Base-by-base conservation (phyloP, 2,113 vertebrate species). In the Nibea albiflora region DNA sequence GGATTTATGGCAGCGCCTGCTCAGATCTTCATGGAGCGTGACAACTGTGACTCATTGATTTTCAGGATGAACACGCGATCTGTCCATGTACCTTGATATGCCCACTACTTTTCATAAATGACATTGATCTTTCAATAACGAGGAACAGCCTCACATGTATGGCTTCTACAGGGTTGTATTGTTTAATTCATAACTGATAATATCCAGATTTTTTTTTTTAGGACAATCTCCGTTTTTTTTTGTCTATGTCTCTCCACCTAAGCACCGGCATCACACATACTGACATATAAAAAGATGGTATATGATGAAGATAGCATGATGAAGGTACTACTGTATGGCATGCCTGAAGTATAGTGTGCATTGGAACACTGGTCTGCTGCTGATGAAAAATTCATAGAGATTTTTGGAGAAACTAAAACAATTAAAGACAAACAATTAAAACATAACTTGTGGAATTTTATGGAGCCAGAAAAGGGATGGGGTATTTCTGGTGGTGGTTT, bases 1-100 rank as follows among this genome's bases (percentile, higher is more conserved):
- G 72, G 78, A 82, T 82, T 82, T 80, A 82, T 2, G 14, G 47
- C 71, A 80, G 8, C 20, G 15, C 50, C 39, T 79, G 65, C 35
- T 76, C 28, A 60, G 12, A 70, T 66, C 52, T 75, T 61, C 31
- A 53, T 7, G 64, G 54, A 78, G 60, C 49, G 35, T 15, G 44
- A 58, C 58, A 68, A 71, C 61, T 78, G 56, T 78, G 80, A 78
- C 54, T 39, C 26, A 63, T 57, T 81, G 65, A 62, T 80, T 90
- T 64, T 87, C 14, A 61, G 56, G 53, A 73, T 72, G 44, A 73
- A 49, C 57, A 35, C 0, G 17, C 4, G 12, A 76, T 39, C 11
- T 39, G 26, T 72, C 3, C 10, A 2, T 71, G 19, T 0, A 20
- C 22, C 0, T 69, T 28, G 62, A 11, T 24, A 5, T 50, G 26